A percentile compares a stretch with the other conserved stretches of the same genome.
Evolutionary conservation across 2,888 invertebrate genomes (phyloP).

Genomic region (Selenia dentaria): DNA sequence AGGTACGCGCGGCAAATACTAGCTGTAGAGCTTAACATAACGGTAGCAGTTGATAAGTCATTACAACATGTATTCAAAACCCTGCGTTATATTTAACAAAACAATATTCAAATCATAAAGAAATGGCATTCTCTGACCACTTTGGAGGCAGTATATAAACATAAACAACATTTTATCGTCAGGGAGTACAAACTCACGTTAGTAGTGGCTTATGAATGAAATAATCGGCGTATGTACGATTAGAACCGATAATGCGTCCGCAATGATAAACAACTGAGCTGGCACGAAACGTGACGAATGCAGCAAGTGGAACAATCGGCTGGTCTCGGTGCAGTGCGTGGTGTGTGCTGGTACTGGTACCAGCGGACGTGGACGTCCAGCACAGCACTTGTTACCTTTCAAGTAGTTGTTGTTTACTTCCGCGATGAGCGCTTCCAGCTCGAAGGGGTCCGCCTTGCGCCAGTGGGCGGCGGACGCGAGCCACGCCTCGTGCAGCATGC

Average conservation of each 20-base stretch:
- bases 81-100: too few species aligned
- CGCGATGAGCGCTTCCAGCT: constrained; percentile 67
- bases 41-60: too few species aligned
- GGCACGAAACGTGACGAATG: neutral
- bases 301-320: neutral
- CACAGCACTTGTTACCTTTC: constrained; percentile 57
- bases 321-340: too few species aligned
- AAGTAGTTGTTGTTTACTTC: constrained; percentile 71
- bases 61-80: too few species aligned
- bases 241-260: neutral
- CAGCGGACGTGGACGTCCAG: neutral
- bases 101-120: too few species aligned
- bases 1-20: too few species aligned
- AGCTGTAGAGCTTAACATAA: too few species aligned
- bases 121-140: too few species aligned
- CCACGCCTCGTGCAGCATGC: constrained; percentile 74
- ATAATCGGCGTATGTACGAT: constrained; percentile 1
- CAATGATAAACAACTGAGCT: neutral
- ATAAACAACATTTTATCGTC: neutral
- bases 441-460: constrained; percentile 56
- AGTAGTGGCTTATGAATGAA: constrained; percentile 3
- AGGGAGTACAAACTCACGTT: neutral
- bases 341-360: too few species aligned
- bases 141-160: neutral
- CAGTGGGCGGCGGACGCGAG: constrained; percentile 28